A percentile compares a stretch with the other conserved stretches of the same genome.
These are phyloP conservation scores for Hippocampus guttulatus DNA, from an alignment of 2,113 vertebrate genomes.

Conservation along the genomic window DNA sequence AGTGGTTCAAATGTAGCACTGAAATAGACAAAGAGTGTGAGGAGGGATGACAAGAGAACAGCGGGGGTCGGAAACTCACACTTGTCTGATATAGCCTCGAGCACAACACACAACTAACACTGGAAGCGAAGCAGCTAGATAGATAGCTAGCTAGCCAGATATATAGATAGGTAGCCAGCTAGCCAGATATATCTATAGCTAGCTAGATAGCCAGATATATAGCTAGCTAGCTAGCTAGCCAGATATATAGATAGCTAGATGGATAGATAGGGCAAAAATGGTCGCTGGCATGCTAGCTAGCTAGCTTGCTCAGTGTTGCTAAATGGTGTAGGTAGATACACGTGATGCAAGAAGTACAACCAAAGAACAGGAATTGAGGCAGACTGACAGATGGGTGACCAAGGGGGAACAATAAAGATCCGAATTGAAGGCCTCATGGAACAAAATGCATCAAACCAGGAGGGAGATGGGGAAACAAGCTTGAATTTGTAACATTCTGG, in stretches of 20 bases:
- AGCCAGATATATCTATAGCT: no score
- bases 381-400: neutral
- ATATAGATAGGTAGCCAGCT: neutral
- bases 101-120: conserved; percentile 20
- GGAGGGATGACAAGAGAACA: conserved; percentile 27
- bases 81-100: conserved; percentile 53
- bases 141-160: neutral
- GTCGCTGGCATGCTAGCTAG: neutral
- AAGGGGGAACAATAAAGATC: neutral
- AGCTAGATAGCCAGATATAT: no score
- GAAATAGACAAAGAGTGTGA: conserved; percentile 42
- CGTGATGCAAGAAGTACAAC: neutral
- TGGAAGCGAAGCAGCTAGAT: neutral
- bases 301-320: neutral
- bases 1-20: conserved; percentile 22
- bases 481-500: neutral
- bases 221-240: no score
- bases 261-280: neutral
- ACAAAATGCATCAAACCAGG: neutral
- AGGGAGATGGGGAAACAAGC: neutral
- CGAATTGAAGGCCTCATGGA: neutral
- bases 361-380: neutral
- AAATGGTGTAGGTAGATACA: neutral
- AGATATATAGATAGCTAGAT: neutral
- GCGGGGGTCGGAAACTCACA: conserved; percentile 55